Evolutionary conservation across 2,113 vertebrate species (phyloP).

Genomic region (Tachysurus vachellii): DNA sequence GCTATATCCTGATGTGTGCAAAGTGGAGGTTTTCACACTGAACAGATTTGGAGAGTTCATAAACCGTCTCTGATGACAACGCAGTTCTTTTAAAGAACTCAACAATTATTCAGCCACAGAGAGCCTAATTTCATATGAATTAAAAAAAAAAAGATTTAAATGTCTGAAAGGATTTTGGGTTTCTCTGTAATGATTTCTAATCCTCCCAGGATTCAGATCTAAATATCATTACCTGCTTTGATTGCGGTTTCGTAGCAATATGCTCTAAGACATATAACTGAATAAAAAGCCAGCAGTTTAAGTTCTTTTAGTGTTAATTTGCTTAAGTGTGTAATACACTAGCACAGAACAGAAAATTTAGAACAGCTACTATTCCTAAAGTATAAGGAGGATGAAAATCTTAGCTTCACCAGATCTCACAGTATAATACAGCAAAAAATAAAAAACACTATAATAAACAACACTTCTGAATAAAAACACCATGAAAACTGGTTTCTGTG

Average conservation of each 20-base stretch:
- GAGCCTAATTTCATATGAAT: neutral
- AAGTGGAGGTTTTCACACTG: conserved; percentile 43
- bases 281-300: neutral
- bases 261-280: neutral
- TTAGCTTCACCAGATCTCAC: neutral
- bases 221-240: neutral
- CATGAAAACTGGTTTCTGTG: conserved; percentile 39
- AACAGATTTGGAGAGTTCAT: neutral
- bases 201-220: neutral
- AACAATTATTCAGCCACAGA: conserved; percentile 1
- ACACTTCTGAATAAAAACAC: conserved; percentile 25
- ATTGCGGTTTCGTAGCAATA: neutral
- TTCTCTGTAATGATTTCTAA: neutral
- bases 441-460: neutral
- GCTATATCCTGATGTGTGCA: conserved; percentile 38
- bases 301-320: neutral
- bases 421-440: neutral
- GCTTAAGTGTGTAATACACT: neutral
- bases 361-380: neutral
- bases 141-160: neutral
- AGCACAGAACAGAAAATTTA: neutral
- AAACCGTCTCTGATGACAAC: conserved; percentile 21
- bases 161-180: neutral
- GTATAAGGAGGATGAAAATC: neutral
- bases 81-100: conserved; percentile 3